Base-by-base conservation (phyloP, 2,888 invertebrate species). In the Tuberolachnus salignus region DNA sequence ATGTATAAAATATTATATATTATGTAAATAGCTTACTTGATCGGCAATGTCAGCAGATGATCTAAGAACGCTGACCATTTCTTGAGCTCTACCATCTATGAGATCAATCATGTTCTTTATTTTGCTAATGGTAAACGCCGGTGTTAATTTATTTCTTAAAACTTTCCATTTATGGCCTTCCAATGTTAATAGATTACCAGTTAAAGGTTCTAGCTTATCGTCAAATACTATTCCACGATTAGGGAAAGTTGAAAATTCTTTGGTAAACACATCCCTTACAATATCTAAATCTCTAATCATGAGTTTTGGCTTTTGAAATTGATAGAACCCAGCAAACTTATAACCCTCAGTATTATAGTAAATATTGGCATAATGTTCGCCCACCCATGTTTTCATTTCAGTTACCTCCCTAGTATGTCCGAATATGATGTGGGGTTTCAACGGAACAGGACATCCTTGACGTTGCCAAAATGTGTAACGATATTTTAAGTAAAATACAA, bases 101-200 rank as follows among this genome's bases (percentile, higher is more conserved):
- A 88, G 84, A 0, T 86, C 85, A 46, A 87, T 86, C 88, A 89
- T 88, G 53, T 84, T 84, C 83, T 87, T 89, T 80, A 90, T 84
- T 83, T 89, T 89, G 23, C 87, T 88, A 1, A 87, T 86, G 0
- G 89, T 87, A 82, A 89, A 87, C 0, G 87, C 87, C 0, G 89
- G 89, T 0, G 88, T 87, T 46, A 89, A 83, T 81, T 88, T 88
- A 0, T 85, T 83, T 46, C 90, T 84, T n/a, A 88, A 83, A 42
- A 84, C 84, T 83, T 87, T 88, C 90, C 89, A 90, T 2, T 86
- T 85, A 0, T 87, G 86, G 80, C 87, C 87, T 81, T 86, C 86
- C 73, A 87, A 82, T 1, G 86, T 85, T 80, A 88, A 85, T 10
- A 87, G 83, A 82, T 86, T 85, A 0, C 84, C 84, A 9, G 84